These are phyloP conservation scores for Sardina pilchardus DNA, from an alignment of 2,113 vertebrate genomes.

Conservation along the genomic window DNA sequence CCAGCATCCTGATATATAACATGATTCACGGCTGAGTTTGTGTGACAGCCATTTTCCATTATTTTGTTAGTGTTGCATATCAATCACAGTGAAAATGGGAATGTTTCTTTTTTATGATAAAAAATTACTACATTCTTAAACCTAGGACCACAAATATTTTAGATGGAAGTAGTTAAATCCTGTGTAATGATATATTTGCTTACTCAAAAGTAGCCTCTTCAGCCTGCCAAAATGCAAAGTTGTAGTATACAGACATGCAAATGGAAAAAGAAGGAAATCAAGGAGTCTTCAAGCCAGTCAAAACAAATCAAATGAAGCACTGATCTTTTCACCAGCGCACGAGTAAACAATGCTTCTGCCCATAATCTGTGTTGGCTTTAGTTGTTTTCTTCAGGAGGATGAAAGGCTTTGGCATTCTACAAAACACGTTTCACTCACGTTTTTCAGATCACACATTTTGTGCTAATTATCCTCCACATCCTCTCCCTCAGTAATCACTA, in stretches of 20 bases:
- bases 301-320: background rate
- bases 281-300: background rate
- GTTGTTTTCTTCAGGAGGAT: background rate
- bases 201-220: background rate
- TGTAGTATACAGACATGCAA: background rate
- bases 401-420: background rate
- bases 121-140: background rate
- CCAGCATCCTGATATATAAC: conserved; percentile 26
- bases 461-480: background rate
- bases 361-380: background rate
- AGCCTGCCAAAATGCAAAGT: background rate
- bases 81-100: background rate
- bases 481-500: background rate
- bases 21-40: conserved; percentile 20
- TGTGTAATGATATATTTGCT: background rate
- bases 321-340: background rate
- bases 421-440: background rate
- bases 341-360: background rate
- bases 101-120: background rate
- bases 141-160: background rate
- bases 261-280: background rate
- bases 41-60: conserved; percentile 17
- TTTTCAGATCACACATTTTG: background rate
- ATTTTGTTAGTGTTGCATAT: background rate
- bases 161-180: background rate